These are phyloP conservation scores for Myotis findleyi DNA, from an alignment of 2,797 vertebrate species.

Conservation along the genomic window DNA sequence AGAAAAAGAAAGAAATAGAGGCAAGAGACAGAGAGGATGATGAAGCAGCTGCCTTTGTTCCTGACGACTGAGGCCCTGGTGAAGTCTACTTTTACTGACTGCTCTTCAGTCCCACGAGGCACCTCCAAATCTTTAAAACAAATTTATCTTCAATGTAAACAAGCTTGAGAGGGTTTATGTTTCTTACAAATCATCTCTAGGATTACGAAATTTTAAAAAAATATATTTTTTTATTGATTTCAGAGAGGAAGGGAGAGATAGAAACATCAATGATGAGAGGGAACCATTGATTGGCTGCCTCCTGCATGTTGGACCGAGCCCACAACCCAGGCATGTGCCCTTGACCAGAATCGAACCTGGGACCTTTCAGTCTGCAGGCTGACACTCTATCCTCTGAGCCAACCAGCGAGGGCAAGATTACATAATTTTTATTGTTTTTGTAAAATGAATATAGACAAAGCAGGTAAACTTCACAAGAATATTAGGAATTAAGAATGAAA, in stretches of 20 bases:
- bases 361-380: no score
- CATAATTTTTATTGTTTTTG: background rate
- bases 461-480: background rate
- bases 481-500: background rate
- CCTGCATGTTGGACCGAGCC: no score
- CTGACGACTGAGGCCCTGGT: background rate
- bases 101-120: background rate
- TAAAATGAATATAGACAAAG: background rate
- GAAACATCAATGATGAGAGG: no score
- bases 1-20: background rate
- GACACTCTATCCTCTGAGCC: no score
- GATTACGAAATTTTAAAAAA: background rate
- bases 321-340: no score
- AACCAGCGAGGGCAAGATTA: no score
- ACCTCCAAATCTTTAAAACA: constrained; percentile 22
- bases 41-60: background rate
- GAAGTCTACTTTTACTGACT: background rate
- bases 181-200: constrained; percentile 25
- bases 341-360: no score
- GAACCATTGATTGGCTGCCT: no score
- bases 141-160: constrained; percentile 40
- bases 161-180: background rate
- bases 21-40: background rate
- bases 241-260: no score
- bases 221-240: no score